These are phyloP conservation scores for Embidobia sp. DNA, from an alignment of 2,888 invertebrate species.

Conservation along the genomic window DNA sequence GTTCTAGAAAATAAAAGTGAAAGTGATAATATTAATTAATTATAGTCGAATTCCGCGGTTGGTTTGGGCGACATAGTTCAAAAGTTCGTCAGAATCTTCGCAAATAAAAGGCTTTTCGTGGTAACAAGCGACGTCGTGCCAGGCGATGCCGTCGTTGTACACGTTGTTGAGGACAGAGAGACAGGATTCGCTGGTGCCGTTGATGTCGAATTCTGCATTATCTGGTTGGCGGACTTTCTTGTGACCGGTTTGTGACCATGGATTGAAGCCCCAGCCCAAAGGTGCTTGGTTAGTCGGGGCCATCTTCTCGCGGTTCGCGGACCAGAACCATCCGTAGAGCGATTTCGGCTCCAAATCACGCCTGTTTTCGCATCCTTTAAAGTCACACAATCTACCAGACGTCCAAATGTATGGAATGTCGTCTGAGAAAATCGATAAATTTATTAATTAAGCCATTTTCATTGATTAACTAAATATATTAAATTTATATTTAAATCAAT, in stretches of 20 bases:
- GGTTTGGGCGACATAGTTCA: conserved; percentile 92
- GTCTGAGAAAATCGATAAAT: conserved; percentile 84
- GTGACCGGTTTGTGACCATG: conserved; percentile 95
- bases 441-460: no score
- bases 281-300: conserved; percentile 89
- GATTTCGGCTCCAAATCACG: conserved; percentile 93
- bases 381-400: conserved; percentile 94
- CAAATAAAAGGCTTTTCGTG: conserved; percentile 96
- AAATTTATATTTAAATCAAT: no score
- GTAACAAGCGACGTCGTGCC: conserved; percentile 97
- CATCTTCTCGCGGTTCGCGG: conserved; percentile 93
- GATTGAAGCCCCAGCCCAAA: conserved; percentile 90
- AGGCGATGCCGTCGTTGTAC: conserved; percentile 95
- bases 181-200: conserved; percentile 93
- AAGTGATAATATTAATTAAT: conserved; percentile 71
- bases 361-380: conserved; percentile 94
- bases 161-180: conserved; percentile 94
- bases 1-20: conserved; percentile 46
- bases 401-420: conserved; percentile 97
- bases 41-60: conserved; percentile 92
- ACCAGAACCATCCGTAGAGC: conserved; percentile 96
- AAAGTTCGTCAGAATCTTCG: conserved; percentile 94
- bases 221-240: conserved; percentile 94
- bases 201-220: conserved; percentile 95
- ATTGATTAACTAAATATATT: no score